A percentile compares a stretch with the other conserved stretches of the same genome.
These are phyloP conservation scores for Arctia plantaginis DNA, from an alignment of 2,888 invertebrate species.

Conservation along the genomic window DNA sequence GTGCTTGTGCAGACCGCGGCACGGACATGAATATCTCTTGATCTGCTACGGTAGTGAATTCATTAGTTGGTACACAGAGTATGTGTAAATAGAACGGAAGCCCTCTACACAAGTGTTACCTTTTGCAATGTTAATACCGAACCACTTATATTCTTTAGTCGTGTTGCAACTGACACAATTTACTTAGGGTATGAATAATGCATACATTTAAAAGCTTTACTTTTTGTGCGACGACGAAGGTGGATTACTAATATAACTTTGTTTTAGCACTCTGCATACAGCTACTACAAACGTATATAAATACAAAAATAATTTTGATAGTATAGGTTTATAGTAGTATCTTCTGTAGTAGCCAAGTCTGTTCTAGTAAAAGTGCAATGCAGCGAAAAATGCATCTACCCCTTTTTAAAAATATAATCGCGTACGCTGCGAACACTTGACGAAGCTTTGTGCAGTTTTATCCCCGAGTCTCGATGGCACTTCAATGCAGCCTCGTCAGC, in stretches of 20 bases:
- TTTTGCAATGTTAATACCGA: slow-evolving; percentile 56
- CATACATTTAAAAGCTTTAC: slow-evolving; percentile 26
- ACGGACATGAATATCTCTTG: slow-evolving; percentile 79
- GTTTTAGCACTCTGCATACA: not conserved
- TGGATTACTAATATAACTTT: not conserved
- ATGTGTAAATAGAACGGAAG: slow-evolving; percentile 84
- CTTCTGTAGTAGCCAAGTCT: slow-evolving; percentile 8
- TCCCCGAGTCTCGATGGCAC: slow-evolving; percentile 60
- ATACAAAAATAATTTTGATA: not conserved
- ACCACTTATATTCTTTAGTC: slow-evolving; percentile 48
- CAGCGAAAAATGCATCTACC: slow-evolving; percentile 60
- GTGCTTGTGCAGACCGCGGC: slow-evolving; percentile 49
- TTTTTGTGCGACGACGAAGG: slow-evolving; percentile 7
- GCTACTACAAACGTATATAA: not conserved
- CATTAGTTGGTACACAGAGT: slow-evolving; percentile 74
- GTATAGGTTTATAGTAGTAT: not conserved
- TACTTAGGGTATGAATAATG: slow-evolving; percentile 37
- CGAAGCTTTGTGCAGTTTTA: slow-evolving; percentile 73
- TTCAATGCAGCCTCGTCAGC: slow-evolving; percentile 64
- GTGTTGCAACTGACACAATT: slow-evolving; percentile 46
- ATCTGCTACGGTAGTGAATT: slow-evolving; percentile 81
- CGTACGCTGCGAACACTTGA: slow-evolving; percentile 67
- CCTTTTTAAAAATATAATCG: slow-evolving; percentile 76
- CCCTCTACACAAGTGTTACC: slow-evolving; percentile 71
- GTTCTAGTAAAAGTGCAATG: slow-evolving; percentile 39